phyloP scores from a whole-genome alignment of 2,888 invertebrate species.

The Celastrina argiolus region DNA sequence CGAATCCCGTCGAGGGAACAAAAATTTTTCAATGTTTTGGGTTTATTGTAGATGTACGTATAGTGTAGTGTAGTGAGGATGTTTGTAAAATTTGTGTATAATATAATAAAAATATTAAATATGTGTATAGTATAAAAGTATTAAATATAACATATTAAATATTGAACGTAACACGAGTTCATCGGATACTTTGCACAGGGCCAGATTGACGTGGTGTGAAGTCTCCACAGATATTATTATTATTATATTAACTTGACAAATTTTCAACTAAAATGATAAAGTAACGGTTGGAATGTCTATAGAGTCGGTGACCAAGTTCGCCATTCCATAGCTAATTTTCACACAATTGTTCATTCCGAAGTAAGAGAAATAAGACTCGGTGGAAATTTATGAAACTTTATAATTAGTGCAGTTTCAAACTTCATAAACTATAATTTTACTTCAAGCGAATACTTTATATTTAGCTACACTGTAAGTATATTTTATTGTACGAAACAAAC shows the following conservation, averaged over 20 bases:
- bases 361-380: constrained; percentile 63
- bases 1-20: too few relatives aligned
- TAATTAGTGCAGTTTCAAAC: constrained; percentile 47
- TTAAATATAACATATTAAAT: too few relatives aligned
- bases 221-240: too few relatives aligned
- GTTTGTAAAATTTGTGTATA: too few relatives aligned
- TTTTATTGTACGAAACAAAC: background rate
- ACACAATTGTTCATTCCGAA: constrained; percentile 69
- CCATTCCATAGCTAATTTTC: constrained; percentile 71
- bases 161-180: too few relatives aligned
- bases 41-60: too few relatives aligned
- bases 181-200: too few relatives aligned
- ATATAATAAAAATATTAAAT: too few relatives aligned
- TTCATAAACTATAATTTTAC: constrained; percentile 12
- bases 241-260: background rate
- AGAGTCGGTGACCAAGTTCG: constrained; percentile 47
- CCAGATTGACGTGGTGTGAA: too few relatives aligned
- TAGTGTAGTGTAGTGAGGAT: too few relatives aligned
- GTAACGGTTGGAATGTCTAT: background rate
- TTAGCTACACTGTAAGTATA: background rate
- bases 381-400: constrained; percentile 56
- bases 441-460: background rate
- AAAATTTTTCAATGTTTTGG: too few relatives aligned
- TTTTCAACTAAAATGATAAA: background rate
- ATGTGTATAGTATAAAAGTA: too few relatives aligned